Evolutionary conservation across 2,797 vertebrate species (phyloP).

Genomic region (Phyllotis vaccarum): DNA sequence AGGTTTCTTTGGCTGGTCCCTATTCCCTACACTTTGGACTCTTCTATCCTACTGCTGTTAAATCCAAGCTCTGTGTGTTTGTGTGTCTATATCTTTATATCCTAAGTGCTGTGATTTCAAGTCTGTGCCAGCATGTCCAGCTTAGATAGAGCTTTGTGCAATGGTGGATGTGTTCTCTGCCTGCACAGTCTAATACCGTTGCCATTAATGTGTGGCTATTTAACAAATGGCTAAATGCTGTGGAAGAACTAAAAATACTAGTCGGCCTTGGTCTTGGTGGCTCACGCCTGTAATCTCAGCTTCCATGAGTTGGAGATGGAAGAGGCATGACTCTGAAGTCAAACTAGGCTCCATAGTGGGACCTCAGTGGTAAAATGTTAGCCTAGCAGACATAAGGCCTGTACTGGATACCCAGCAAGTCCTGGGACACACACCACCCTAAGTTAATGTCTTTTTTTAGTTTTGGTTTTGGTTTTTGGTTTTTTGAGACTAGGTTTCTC

Average conservation of each 20-base stretch:
- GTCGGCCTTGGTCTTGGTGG: no score
- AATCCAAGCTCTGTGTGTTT: background rate
- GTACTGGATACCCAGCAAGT: background rate
- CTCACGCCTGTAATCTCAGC: background rate
- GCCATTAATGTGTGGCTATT: background rate
- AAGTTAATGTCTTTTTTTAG: background rate
- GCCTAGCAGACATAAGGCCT: background rate
- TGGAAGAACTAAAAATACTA: background rate
- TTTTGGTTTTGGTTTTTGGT: background rate
- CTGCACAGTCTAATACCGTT: background rate
- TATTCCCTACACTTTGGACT: no score
- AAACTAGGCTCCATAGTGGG: background rate
- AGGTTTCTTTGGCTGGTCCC: no score
- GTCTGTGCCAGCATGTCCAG: background rate
- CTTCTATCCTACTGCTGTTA: background rate
- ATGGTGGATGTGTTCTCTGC: background rate
- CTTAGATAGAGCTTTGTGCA: background rate
- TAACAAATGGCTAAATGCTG: slow-evolving; percentile 17
- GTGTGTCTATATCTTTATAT: no score
- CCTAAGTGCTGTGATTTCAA: background rate
- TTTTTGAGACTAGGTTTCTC: background rate
- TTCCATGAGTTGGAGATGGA: background rate
- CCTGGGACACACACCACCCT: background rate
- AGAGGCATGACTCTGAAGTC: background rate
- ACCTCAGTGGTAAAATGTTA: background rate